These are phyloP conservation scores for Montifringilla adamsi DNA, from an alignment of 2,113 vertebrate species.

Conservation along the genomic window DNA sequence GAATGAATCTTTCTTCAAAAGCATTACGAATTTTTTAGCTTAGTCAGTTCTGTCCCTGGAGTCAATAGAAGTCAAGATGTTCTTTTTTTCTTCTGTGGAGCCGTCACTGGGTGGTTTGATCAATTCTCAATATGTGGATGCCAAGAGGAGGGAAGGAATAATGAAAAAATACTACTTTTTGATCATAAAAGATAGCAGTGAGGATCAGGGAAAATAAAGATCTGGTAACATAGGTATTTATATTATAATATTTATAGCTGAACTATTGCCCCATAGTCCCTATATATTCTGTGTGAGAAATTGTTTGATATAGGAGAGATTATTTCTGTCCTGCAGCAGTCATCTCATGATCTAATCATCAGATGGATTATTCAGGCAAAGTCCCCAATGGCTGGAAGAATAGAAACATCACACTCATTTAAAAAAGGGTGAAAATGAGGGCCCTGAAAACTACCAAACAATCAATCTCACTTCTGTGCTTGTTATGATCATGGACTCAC, in stretches of 20 bases:
- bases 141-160: neutral
- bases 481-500: neutral
- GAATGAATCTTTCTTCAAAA: neutral
- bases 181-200: neutral
- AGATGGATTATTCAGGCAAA: neutral
- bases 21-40: neutral
- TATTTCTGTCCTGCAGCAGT: neutral
- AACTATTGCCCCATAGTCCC: neutral
- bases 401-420: neutral
- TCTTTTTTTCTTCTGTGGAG: neutral
- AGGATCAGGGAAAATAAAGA: neutral
- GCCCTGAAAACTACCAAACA: neutral
- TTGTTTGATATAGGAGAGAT: neutral
- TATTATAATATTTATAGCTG: neutral
- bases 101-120: neutral
- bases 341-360: neutral
- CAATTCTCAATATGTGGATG: neutral
- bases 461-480: neutral
- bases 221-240: neutral
- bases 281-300: neutral
- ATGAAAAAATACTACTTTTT: neutral
- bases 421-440: neutral
- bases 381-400: neutral
- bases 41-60: neutral
- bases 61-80: neutral